phyloP scores from a whole-genome alignment of 2,888 invertebrate genomes.

The Oxyscelio sp. region DNA sequence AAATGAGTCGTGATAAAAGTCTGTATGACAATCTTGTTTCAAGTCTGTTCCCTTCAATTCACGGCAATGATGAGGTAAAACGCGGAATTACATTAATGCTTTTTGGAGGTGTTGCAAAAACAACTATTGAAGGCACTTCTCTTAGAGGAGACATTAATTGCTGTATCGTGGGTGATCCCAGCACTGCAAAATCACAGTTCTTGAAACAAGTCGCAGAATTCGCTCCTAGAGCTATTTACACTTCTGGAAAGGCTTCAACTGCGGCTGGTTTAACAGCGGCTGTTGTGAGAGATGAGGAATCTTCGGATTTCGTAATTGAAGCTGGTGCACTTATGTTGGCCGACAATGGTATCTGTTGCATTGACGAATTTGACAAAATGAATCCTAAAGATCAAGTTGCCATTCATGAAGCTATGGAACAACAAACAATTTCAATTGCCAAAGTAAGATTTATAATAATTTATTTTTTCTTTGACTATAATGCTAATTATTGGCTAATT shows the following conservation, averaged over 20 bases:
- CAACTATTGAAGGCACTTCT: slow-evolving; percentile 96
- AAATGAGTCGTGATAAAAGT: slow-evolving; percentile 98
- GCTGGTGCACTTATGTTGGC: slow-evolving; percentile 99
- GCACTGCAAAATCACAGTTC: slow-evolving; percentile 99
- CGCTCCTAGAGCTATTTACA: slow-evolving; percentile 98
- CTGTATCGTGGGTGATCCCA: slow-evolving; percentile 99
- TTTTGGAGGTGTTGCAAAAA: slow-evolving; percentile 99
- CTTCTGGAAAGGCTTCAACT: slow-evolving; percentile 99
- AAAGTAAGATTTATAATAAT: too few relatives aligned
- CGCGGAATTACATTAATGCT: slow-evolving; percentile 97
- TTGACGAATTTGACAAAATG: too few relatives aligned
- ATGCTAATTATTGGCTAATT: too few relatives aligned
- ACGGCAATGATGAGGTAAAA: slow-evolving; percentile 99
- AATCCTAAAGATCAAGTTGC: too few relatives aligned
- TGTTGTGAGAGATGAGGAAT: slow-evolving; percentile 99
- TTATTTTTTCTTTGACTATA: too few relatives aligned
- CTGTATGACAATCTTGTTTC: slow-evolving; percentile 96
- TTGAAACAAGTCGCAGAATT: slow-evolving; percentile 98
- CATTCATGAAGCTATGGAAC: too few relatives aligned
- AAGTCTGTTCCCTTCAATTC: slow-evolving; percentile 98
- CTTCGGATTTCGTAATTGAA: slow-evolving; percentile 99
- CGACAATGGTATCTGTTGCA: too few relatives aligned
- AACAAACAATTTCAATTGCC: too few relatives aligned
- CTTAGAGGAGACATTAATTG: slow-evolving; percentile 99
- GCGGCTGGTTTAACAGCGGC: slow-evolving; percentile 99